Conservation (phyloP, 2,113 vertebrate genomes). For the Heterochromis multidens region DNA sequence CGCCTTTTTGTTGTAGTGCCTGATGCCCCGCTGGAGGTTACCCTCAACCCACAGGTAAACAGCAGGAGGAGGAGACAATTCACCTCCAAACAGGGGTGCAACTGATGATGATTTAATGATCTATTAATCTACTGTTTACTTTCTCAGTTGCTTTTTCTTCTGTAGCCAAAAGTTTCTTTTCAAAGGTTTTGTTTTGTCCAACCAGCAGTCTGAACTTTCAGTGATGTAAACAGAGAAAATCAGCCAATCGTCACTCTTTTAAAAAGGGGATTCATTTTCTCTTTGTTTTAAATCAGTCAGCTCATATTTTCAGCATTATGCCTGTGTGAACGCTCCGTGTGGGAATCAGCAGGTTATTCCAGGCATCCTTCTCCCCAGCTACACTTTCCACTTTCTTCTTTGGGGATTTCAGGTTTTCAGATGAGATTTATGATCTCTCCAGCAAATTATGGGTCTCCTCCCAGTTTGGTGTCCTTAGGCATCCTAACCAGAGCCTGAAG, state of each 20-base stretch:
- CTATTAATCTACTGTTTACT: background rate
- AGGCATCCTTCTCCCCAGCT: fast-evolving
- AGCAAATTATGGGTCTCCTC: background rate
- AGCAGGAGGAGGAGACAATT: background rate
- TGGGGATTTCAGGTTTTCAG: background rate
- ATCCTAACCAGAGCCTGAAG: background rate
- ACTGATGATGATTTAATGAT: background rate
- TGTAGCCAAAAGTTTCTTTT: background rate
- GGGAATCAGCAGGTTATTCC: fast-evolving
- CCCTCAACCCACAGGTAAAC: constrained; percentile 88
- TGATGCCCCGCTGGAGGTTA: constrained; percentile 91
- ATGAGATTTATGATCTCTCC: background rate
- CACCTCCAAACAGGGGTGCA: background rate
- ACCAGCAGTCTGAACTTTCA: background rate
- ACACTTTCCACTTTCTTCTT: background rate
- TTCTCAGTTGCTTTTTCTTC: background rate
- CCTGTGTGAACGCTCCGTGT: too few species aligned
- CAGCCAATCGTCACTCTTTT: background rate
- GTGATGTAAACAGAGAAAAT: background rate
- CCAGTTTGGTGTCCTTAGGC: fast-evolving
- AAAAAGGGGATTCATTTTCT: background rate
- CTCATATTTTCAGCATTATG: background rate
- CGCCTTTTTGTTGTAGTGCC: constrained; percentile 94
- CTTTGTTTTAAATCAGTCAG: background rate
- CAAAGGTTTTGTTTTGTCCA: background rate